Conservation (phyloP, 2,888 invertebrate genomes). For the Druceiella hillmani region DNA sequence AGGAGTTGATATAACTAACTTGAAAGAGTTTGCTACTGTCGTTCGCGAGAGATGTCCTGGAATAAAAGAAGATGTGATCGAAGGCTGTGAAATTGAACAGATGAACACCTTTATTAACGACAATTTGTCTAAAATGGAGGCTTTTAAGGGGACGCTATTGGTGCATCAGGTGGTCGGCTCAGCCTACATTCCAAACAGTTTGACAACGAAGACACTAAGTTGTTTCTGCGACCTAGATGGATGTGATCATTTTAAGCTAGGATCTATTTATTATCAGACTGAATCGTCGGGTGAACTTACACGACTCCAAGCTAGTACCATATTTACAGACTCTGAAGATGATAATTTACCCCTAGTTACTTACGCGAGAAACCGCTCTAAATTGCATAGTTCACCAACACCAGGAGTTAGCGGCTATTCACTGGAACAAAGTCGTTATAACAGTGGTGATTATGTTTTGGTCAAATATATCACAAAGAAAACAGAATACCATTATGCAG, state of each 20-base stretch:
- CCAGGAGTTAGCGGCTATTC: too few relatives aligned
- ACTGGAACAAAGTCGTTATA: too few relatives aligned
- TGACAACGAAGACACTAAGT: constrained; percentile 24
- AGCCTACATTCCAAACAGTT: constrained; percentile 19
- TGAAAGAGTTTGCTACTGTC: constrained; percentile 21
- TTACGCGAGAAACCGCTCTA: too few relatives aligned
- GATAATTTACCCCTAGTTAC: too few relatives aligned
- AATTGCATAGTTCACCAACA: too few relatives aligned
- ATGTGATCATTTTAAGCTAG: constrained; percentile 17
- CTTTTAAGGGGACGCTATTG: constrained; percentile 24
- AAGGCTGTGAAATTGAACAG: constrained; percentile 22
- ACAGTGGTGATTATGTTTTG: too few relatives aligned
- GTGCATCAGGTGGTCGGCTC: constrained; percentile 23
- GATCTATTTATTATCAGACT: constrained; percentile 14
- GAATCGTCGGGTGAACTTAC: constrained; percentile 4
- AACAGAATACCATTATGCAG: too few relatives aligned
- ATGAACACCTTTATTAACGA: constrained; percentile 20
- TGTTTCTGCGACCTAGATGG: constrained; percentile 21
- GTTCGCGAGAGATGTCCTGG: constrained; percentile 20
- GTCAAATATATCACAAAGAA: too few relatives aligned
- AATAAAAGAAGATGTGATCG: constrained; percentile 22
- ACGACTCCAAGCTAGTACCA: background rate
- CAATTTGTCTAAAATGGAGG: constrained; percentile 16
- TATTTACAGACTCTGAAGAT: constrained; percentile 7
- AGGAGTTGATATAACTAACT: constrained; percentile 27